Evolutionary conservation across 92 coral and sea anemone genomes (phyloP).

Genomic region (Epizoanthus ramosus): DNA sequence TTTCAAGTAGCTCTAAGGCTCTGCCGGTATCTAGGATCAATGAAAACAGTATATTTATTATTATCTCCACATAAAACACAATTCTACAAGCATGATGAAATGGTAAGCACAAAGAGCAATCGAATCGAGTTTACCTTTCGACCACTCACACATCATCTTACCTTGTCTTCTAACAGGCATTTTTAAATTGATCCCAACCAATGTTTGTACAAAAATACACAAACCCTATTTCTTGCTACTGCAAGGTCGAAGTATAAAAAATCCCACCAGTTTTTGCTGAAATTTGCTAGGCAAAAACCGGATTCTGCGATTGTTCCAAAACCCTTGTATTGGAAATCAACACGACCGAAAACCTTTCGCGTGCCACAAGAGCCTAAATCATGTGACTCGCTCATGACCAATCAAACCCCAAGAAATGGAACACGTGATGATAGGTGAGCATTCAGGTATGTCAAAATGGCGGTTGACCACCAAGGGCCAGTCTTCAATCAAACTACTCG

Average conservation of each 20-base stretch:
- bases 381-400: conserved; percentile 58
- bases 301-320: conserved; percentile 17
- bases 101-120: conserved; percentile 28
- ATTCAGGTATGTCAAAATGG: conserved; percentile 15
- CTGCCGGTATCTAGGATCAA: conserved; percentile 78
- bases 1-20: conserved; percentile 90
- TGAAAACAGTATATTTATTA: conserved; percentile 41
- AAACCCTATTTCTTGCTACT: neutral
- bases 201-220: neutral
- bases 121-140: conserved; percentile 26
- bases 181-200: conserved; percentile 52
- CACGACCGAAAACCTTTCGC: conserved; percentile 89
- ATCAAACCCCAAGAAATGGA: neutral
- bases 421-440: conserved; percentile 20
- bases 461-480: neutral
- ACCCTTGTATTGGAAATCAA: conserved; percentile 48
- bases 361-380: conserved; percentile 75
- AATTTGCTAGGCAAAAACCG: conserved; percentile 12
- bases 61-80: conserved; percentile 29
- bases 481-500: too few relatives aligned
- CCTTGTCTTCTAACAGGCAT: conserved; percentile 99
- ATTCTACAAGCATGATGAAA: conserved; percentile 32
- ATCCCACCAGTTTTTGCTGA: conserved; percentile 15
- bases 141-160: conserved; percentile 47
- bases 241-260: conserved; percentile 2